Percentiles rank a stretch among this genome's conserved stretches.
Conservation (phyloP, 2,888 invertebrate genomes). For the Odontocerum albicorne region DNA sequence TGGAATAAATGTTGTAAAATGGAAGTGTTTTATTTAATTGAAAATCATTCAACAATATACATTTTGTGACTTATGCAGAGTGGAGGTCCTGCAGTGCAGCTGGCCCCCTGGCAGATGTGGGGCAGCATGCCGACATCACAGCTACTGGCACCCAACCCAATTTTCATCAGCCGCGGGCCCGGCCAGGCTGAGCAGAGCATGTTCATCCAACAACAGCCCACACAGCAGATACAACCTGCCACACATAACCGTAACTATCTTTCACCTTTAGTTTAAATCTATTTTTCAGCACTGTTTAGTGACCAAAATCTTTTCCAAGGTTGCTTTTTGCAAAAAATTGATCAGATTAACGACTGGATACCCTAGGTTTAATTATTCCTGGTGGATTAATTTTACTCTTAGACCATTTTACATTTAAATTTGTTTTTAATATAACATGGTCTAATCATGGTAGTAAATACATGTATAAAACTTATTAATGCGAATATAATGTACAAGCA, state of each 20-base stretch:
- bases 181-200: constrained; percentile 71
- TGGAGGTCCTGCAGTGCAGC: constrained; percentile 74
- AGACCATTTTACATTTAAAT: too few relatives aligned
- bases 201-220: constrained; percentile 71
- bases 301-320: too few relatives aligned
- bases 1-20: too few relatives aligned
- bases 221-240: constrained; percentile 60
- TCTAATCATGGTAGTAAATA: too few relatives aligned
- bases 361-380: too few relatives aligned
- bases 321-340: too few relatives aligned
- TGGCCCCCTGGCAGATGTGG: constrained; percentile 76
- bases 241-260: constrained; percentile 61
- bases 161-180: constrained; percentile 74
- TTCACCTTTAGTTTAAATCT: not conserved
- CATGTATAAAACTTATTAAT: too few relatives aligned
- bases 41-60: constrained; percentile 25
- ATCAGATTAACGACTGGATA: too few relatives aligned
- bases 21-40: constrained; percentile 29
- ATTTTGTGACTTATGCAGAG: constrained; percentile 46
- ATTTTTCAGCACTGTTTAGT: too few relatives aligned
- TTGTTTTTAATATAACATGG: too few relatives aligned
- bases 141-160: constrained; percentile 74
- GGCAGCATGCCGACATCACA: constrained; percentile 68
- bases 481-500: too few relatives aligned
- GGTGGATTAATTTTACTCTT: too few relatives aligned